A percentile compares a stretch with the other conserved stretches of the same genome.
phyloP scores from a whole-genome alignment of 2,888 invertebrate genomes.

The Nomada goodeniana region DNA sequence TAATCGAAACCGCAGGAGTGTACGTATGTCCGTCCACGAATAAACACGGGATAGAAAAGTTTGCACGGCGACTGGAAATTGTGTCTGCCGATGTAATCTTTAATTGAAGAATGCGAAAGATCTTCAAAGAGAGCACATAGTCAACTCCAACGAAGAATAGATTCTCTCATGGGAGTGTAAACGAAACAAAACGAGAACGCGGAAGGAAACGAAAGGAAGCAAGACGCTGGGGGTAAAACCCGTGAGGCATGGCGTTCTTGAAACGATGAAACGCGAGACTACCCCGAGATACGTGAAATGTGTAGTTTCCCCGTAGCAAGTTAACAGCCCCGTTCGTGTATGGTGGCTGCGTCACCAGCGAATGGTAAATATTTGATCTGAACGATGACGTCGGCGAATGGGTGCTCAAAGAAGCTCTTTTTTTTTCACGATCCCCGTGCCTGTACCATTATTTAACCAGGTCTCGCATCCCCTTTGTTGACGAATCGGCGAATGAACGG shows the following conservation, averaged over 20 bases:
- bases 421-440: conserved; percentile 33
- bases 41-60: neutral
- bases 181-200: neutral
- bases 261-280: conserved; percentile 15
- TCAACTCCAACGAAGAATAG: neutral
- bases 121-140: no score
- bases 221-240: conserved; percentile 27
- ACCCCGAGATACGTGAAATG: conserved; percentile 24
- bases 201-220: conserved; percentile 14
- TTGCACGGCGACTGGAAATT: neutral
- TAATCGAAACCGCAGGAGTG: no score
- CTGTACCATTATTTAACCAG: conserved; percentile 31
- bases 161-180: neutral
- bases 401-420: conserved; percentile 44
- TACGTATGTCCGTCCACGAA: neutral
- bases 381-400: conserved; percentile 46
- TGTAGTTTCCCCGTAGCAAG: conserved; percentile 16
- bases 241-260: conserved; percentile 28
- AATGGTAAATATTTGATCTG: conserved; percentile 57
- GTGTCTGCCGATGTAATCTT: neutral
- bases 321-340: conserved; percentile 26
- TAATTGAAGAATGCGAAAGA: no score
- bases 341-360: conserved; percentile 28
- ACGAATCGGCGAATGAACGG: conserved; percentile 42
- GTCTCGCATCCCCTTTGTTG: conserved; percentile 45